Evolutionary conservation across 2,113 vertebrate species (phyloP).

Genomic region (Rhagologus leucostigma): DNA sequence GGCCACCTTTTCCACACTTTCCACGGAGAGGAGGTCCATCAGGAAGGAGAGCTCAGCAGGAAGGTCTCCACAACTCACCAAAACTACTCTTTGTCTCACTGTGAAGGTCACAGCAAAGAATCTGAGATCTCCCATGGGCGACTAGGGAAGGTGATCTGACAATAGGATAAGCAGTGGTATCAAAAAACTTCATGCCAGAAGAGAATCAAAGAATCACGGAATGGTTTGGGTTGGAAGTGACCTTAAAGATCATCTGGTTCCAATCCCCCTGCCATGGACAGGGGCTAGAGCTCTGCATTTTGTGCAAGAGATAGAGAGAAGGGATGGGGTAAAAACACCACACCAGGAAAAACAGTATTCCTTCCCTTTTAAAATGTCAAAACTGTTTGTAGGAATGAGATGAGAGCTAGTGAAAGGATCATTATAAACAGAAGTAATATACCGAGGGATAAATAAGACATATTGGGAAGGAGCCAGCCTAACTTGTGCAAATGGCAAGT

Average conservation of each 20-base stretch:
- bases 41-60: not conserved
- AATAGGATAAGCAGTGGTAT: not conserved
- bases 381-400: not conserved
- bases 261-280: not conserved
- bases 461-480: not conserved
- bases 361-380: not conserved
- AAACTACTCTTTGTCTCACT: not conserved
- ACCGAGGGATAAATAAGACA: not conserved
- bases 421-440: not conserved
- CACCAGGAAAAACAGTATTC: not conserved
- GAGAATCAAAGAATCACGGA: not conserved
- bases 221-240: not conserved
- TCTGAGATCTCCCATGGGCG: fast-evolving
- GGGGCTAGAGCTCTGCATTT: not conserved
- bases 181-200: not conserved
- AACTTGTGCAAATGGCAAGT: not conserved
- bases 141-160: not conserved
- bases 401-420: not conserved
- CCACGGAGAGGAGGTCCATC: not conserved
- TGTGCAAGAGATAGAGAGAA: not conserved
- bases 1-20: not conserved
- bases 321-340: not conserved
- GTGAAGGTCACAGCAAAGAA: not conserved
- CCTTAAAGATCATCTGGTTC: not conserved
- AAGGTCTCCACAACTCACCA: not conserved